Conservation (phyloP, 2,797 vertebrate genomes). For the Siniperca obscura region DNA sequence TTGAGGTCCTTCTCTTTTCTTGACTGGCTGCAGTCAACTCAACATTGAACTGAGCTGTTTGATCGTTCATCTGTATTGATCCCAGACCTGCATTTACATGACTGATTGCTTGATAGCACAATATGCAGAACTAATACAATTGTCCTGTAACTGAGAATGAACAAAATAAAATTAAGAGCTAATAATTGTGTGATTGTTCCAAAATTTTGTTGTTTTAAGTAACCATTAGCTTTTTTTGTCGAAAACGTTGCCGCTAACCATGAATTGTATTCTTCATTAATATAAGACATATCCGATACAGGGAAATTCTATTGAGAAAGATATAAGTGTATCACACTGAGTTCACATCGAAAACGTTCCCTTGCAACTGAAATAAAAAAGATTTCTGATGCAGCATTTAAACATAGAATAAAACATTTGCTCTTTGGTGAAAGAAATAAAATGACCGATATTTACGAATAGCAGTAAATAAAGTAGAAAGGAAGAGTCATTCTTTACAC, state of each 20-base stretch:
- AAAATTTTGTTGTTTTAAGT: neutral
- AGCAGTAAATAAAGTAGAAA: constrained; percentile 13
- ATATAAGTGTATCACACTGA: neutral
- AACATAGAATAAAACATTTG: neutral
- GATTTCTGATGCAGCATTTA: neutral
- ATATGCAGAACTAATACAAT: neutral
- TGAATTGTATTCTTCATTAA: neutral
- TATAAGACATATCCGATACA: neutral
- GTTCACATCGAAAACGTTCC: neutral
- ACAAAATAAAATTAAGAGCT: neutral
- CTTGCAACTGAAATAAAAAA: neutral
- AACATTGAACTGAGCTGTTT: neutral
- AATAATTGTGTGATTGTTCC: neutral
- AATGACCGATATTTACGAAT: neutral
- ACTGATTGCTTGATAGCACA: neutral
- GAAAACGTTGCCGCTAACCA: neutral
- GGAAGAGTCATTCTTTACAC: constrained; percentile 12
- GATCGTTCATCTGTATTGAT: neutral
- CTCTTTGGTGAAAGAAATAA: neutral
- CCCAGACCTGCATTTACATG: neutral
- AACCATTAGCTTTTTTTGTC: neutral
- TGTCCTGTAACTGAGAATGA: neutral
- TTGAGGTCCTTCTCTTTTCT: neutral
- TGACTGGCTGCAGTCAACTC: neutral
- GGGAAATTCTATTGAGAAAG: neutral